Percentiles rank a stretch among this genome's conserved stretches.
Evolutionary conservation across 2,888 invertebrate species (phyloP).

Genomic region (Coleophora flavipennella): DNA sequence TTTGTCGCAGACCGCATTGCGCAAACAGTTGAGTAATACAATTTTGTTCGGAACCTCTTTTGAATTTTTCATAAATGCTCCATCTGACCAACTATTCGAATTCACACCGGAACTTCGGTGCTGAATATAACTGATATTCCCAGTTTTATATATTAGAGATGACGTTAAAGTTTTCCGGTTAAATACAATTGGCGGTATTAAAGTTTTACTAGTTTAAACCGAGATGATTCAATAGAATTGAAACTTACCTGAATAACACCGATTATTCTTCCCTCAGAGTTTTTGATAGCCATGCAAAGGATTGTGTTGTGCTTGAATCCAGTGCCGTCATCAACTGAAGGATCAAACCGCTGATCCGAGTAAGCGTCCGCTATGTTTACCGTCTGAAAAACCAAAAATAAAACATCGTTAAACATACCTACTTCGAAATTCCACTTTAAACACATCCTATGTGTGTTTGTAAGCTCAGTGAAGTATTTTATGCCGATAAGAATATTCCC

Average conservation of each 20-base stretch:
- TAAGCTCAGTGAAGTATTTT: neutral
- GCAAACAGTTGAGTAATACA: constrained; percentile 1
- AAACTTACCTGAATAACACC: constrained; percentile 84
- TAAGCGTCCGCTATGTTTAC: constrained; percentile 94
- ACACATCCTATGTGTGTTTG: constrained; percentile 1
- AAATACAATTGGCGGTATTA: too few relatives aligned
- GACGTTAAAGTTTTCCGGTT: too few relatives aligned
- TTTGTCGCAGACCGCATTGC: neutral
- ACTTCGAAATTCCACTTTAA: neutral
- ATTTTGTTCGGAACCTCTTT: constrained; percentile 7
- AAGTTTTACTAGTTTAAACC: too few relatives aligned
- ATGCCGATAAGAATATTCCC: too few relatives aligned
- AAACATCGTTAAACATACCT: neutral
- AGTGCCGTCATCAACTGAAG: constrained; percentile 85
- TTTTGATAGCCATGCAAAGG: constrained; percentile 96
- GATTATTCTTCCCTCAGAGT: constrained; percentile 91
- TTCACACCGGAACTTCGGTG: constrained; percentile 3
- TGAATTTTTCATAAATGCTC: constrained; percentile 18
- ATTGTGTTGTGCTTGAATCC: constrained; percentile 91
- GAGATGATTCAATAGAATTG: too few relatives aligned
- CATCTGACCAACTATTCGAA: constrained; percentile 11
- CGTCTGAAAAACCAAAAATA: constrained; percentile 75
- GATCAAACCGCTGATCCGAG: constrained; percentile 90
- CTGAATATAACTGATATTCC: constrained; percentile 1
- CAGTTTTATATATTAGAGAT: too few relatives aligned